A percentile compares a stretch with the other conserved stretches of the same genome.
phyloP scores from a whole-genome alignment of 2,888 invertebrate genomes.

The Drosophila anceps region DNA sequence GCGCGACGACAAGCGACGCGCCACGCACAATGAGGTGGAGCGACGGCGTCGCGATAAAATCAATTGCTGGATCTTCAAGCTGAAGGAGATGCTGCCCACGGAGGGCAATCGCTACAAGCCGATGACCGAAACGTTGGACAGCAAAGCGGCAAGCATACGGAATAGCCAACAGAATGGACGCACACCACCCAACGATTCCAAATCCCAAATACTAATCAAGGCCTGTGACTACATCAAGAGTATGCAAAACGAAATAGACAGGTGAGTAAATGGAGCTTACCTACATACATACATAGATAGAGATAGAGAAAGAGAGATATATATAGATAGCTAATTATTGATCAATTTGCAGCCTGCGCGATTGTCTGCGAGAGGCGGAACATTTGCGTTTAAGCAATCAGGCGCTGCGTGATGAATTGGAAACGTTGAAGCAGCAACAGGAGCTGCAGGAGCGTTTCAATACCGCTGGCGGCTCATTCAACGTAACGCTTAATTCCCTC shows the following conservation, averaged over 20 bases:
- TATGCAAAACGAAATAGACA: conserved; percentile 91
- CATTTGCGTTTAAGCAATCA: conserved; percentile 79
- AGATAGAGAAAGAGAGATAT: too few relatives aligned
- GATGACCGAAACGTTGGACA: conserved; percentile 8
- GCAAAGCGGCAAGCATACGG: conserved; percentile 23
- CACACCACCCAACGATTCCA: conserved; percentile 90
- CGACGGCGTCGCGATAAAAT: conserved; percentile 97
- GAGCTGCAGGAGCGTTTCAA: conserved; percentile 68
- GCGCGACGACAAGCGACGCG: conserved; percentile 95
- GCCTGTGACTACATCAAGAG: conserved; percentile 97
- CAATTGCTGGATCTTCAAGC: conserved; percentile 97
- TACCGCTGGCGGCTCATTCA: conserved; percentile 64
- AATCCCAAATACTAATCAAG: conserved; percentile 97
- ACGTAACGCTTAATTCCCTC: conserved; percentile 72
- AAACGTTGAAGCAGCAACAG: conserved; percentile 73
- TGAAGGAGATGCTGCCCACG: conserved; percentile 95
- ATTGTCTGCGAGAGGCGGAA: conserved; percentile 83
- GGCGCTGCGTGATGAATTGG: conserved; percentile 76
- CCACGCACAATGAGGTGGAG: conserved; percentile 98
- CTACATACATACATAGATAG: too few relatives aligned
- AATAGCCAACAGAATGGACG: conserved; percentile 65
- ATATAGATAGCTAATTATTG: too few relatives aligned
- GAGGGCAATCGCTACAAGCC: conserved; percentile 65
- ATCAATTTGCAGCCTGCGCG: conserved; percentile 72
- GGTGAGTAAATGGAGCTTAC: conserved; percentile 82